Conservation (phyloP, 2,113 vertebrate species). For the Corydoras maculifer region DNA sequence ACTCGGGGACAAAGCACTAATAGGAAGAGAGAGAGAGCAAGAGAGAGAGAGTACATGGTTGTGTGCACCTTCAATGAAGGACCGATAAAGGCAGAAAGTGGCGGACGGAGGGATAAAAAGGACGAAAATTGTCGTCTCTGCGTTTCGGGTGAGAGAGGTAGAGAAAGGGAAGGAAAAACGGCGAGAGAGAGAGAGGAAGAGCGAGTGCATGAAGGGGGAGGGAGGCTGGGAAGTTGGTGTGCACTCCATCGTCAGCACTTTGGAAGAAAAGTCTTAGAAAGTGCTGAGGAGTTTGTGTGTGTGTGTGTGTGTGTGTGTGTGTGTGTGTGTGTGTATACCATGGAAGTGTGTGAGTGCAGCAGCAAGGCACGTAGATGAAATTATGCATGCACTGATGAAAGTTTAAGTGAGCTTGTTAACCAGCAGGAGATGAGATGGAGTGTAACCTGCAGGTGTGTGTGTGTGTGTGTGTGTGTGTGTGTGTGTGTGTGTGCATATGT, state of each 20-base stretch:
- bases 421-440: not conserved
- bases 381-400: conserved; percentile 1
- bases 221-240: conserved; percentile 47
- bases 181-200: conserved; percentile 1
- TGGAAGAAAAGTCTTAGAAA: conserved; percentile 18
- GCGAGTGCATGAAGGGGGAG: conserved; percentile 3
- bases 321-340: not conserved
- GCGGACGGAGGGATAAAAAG: conserved; percentile 4
- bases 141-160: conserved; percentile 1
- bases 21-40: conserved; percentile 13
- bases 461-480: conserved; percentile 17
- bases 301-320: conserved; percentile 11
- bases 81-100: conserved; percentile 7
- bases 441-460: conserved; percentile 6
- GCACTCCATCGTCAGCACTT: conserved; percentile 28
- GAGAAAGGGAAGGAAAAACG: conserved; percentile 10
- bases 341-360: not conserved
- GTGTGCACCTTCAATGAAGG: not conserved
- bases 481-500: too few species aligned
- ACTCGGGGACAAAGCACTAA: conserved; percentile 14
- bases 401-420: not conserved
- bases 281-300: conserved; percentile 21
- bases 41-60: not conserved
- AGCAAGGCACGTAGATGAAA: not conserved
- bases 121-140: not conserved